Base-by-base conservation (phyloP, 2,797 vertebrate genomes). In the Periparus ater region DNA sequence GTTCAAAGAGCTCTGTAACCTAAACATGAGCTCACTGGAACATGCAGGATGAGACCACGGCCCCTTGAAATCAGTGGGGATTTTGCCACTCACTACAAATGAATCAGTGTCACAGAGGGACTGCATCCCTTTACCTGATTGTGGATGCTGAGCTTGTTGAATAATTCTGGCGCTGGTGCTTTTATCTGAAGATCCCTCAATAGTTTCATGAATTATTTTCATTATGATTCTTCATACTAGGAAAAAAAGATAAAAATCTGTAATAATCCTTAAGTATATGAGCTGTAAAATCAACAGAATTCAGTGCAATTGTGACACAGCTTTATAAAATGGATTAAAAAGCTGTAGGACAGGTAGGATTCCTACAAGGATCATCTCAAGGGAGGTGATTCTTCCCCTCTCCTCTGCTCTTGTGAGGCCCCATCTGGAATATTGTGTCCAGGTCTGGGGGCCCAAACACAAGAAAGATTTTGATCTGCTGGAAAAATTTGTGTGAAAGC, bases 331-430 rank as follows among this genome's bases (percentile, higher is more conserved):
- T 50, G 25, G 16, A 30, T 53, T 71, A 30, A 76, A 32, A 47
- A 26, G 10, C 16, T 38, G 8, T 7, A 67, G 25, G 29, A 47
- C 25, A 38, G 29, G 13, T 10, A 36, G 29, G 23, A 45, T n/a
- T 47, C 45, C 25, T 40, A 3, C 10, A 40, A 32, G 29, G 6
- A 13, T 45, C 14, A 22, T 38, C 6, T 60, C 0, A 0, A 47
- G 29, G 7, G 21, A 32, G 6, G 9, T 60, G 17, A 21, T 53
- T 80, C 14, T 80, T 66, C 29, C 38, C 10, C 6, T 53, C 25
- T 51, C 22, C 27, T 42, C 60, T 58, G 38, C 20, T n/a, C 23
- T 26, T 66, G 9, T 58, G 68, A 60, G 25, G 17, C 19, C 29
- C 6, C 32, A 38, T 11, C 2, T 3, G 2, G 14, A 30, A 53